Conservation (phyloP, 1,140 invertebrate species). For the Eumaeus atala region DNA sequence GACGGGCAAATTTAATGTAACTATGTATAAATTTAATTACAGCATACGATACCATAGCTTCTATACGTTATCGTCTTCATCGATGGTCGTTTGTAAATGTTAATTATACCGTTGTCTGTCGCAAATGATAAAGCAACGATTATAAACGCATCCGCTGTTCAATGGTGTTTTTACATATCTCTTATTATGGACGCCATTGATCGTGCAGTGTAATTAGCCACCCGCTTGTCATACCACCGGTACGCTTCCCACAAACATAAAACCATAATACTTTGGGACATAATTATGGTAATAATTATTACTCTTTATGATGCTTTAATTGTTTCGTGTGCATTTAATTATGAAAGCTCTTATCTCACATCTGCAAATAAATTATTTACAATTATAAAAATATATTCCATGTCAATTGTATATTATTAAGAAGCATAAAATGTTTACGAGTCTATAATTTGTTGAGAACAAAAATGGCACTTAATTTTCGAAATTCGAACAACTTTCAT, state of each 20-base stretch:
- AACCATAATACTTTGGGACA: slow-evolving; percentile 10
- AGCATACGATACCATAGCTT: slow-evolving; percentile 10
- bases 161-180: slow-evolving; percentile 7
- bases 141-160: slow-evolving; percentile 4
- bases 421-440: slow-evolving; percentile 6
- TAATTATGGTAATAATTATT: slow-evolving; percentile 7
- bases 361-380: slow-evolving; percentile 10
- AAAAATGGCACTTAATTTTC: too few relatives aligned
- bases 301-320: slow-evolving; percentile 9
- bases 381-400: slow-evolving; percentile 4
- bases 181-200: not conserved
- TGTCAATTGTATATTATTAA: slow-evolving; percentile 8
- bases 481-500: too few relatives aligned
- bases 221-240: slow-evolving; percentile 1
- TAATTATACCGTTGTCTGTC: slow-evolving; percentile 9
- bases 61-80: not conserved
- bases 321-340: slow-evolving; percentile 1
- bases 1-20: too few relatives aligned
- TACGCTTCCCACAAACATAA: not conserved
- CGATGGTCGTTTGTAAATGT: not conserved
- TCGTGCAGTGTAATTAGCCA: not conserved
- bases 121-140: not conserved
- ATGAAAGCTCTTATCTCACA: slow-evolving; percentile 6
- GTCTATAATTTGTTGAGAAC: not conserved
- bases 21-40: too few relatives aligned